Conservation (phyloP, 2,888 invertebrate genomes). For the Nomada lathburiana region DNA sequence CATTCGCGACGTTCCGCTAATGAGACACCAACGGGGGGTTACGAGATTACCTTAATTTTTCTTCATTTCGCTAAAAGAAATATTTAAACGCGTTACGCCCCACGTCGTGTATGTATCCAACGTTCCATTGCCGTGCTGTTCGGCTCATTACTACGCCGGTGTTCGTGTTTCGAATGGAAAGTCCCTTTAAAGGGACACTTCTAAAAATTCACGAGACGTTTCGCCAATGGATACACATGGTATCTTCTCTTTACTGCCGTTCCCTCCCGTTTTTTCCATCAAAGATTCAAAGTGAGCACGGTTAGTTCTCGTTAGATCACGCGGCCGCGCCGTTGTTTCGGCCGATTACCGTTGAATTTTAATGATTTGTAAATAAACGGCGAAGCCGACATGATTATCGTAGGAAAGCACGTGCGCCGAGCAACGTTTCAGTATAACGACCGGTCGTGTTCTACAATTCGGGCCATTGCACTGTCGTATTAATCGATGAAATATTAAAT, state of each 20-base stretch:
- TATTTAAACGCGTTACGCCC: neutral
- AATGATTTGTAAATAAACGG: conserved; percentile 41
- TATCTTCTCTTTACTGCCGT: too few relatives aligned
- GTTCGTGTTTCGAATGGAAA: neutral
- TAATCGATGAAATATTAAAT: conserved; percentile 37
- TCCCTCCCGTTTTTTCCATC: neutral
- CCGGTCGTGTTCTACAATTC: conserved; percentile 29
- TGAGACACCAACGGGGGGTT: conserved; percentile 20
- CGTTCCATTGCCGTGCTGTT: neutral
- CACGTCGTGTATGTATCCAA: neutral
- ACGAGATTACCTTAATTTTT: conserved; percentile 37
- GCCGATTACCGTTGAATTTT: conserved; percentile 30
- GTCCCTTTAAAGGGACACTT: neutral
- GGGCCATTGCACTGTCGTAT: conserved; percentile 33
- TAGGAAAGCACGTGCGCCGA: neutral
- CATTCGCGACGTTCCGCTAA: conserved; percentile 29
- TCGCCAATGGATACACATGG: conserved; percentile 16
- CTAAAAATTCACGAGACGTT: conserved; percentile 51
- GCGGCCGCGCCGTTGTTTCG: neutral
- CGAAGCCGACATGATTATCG: conserved; percentile 8
- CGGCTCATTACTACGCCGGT: neutral
- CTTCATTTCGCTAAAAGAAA: conserved; percentile 17
- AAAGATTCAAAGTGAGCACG: conserved; percentile 25
- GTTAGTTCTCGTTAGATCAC: conserved; percentile 5
- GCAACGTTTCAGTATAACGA: conserved; percentile 30